Conservation (phyloP, 2,888 invertebrate species). For the Eustalomyia histrio region DNA sequence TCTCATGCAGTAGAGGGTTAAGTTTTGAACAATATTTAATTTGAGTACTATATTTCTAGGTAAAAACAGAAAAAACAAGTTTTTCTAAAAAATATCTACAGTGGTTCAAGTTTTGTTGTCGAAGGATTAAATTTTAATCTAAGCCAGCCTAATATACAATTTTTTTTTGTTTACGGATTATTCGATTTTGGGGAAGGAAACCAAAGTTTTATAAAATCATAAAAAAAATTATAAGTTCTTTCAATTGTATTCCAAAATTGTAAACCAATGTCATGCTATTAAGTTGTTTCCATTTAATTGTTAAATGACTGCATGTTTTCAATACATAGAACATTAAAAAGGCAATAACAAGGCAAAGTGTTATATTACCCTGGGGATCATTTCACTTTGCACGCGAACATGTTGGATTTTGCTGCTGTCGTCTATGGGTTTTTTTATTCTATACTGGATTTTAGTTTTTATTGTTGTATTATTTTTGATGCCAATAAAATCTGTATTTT, state of each 20-base stretch:
- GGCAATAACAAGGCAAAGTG: constrained; percentile 48
- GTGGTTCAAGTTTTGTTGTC: no score
- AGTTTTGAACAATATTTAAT: no score
- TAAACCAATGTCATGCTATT: constrained; percentile 45
- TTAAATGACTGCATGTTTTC: constrained; percentile 37
- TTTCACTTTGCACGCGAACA: constrained; percentile 52
- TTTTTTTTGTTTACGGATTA: no score
- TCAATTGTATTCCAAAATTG: constrained; percentile 9
- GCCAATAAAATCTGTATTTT: constrained; percentile 32
- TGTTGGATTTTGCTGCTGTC: constrained; percentile 31
- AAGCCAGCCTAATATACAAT: no score
- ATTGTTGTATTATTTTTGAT: constrained; percentile 23
- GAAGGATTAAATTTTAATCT: no score
- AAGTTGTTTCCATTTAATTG: constrained; percentile 48
- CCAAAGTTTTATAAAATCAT: no score
- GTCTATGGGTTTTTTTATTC: constrained; percentile 22
- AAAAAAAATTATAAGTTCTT: no score
- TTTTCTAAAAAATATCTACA: no score
- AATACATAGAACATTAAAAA: constrained; percentile 30
- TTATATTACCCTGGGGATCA: constrained; percentile 57
- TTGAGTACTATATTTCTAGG: no score
- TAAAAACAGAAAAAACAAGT: no score
- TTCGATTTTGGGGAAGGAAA: no score
- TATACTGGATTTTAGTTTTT: constrained; percentile 13
- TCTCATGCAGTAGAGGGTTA: no score